These are phyloP conservation scores for Polia nebulosa DNA, from an alignment of 2,888 invertebrate genomes.

Conservation along the genomic window DNA sequence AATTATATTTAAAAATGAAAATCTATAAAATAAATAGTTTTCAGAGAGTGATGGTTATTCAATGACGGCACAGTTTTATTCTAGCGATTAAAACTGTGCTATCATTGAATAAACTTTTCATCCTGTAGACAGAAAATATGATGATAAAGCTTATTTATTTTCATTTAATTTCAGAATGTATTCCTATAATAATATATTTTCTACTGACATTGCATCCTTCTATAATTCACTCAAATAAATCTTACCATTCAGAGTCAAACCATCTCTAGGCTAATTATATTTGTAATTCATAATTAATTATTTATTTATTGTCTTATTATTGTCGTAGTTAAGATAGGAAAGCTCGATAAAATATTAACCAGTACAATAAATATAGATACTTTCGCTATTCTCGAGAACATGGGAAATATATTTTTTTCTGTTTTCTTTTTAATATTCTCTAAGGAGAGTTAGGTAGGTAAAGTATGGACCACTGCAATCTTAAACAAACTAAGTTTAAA, in stretches of 20 bases:
- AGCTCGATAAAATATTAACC: constrained; percentile 84
- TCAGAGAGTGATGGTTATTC: background rate
- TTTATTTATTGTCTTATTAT: constrained; percentile 81
- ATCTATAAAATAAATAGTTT: background rate
- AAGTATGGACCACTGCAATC: constrained; percentile 79
- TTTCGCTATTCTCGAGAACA: constrained; percentile 56
- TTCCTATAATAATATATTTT: constrained; percentile 27
- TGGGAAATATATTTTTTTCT: constrained; percentile 61
- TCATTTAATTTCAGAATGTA: constrained; percentile 37
- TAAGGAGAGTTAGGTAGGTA: constrained; percentile 77
- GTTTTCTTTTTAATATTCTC: constrained; percentile 63
- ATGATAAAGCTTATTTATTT: constrained; percentile 22
- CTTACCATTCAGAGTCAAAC: constrained; percentile 51
- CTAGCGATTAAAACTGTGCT: too few species aligned
- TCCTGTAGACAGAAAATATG: constrained; percentile 9
- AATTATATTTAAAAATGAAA: background rate
- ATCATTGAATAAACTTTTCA: too few species aligned
- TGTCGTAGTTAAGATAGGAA: constrained; percentile 85
- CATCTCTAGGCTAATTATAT: constrained; percentile 61
- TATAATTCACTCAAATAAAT: constrained; percentile 45
- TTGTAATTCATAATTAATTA: constrained; percentile 56
- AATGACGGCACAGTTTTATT: background rate
- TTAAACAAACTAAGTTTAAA: constrained; percentile 66
- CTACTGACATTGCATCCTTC: constrained; percentile 53
- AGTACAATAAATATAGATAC: constrained; percentile 63